These are phyloP conservation scores for Torymus texanus DNA, from an alignment of 2,888 invertebrate species.

Conservation along the genomic window DNA sequence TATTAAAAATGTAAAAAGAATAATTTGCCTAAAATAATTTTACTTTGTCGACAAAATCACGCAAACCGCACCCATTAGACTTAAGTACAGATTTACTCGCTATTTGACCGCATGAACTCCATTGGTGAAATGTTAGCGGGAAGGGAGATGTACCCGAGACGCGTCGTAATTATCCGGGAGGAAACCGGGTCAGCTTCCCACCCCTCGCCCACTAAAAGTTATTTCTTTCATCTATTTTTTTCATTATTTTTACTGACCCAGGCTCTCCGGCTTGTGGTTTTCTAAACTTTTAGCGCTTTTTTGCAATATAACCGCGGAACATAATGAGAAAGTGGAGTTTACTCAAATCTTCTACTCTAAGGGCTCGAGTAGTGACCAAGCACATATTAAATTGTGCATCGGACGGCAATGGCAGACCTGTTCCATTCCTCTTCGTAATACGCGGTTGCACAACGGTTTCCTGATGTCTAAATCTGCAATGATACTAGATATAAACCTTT, in stretches of 20 bases:
- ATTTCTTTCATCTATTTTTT: constrained; percentile 41
- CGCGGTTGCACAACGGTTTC: too few species aligned
- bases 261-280: neutral
- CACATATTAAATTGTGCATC: constrained; percentile 33
- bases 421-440: too few species aligned
- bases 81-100: constrained; percentile 43
- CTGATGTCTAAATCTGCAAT: too few species aligned
- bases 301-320: neutral
- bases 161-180: constrained; percentile 58
- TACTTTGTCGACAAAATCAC: constrained; percentile 39
- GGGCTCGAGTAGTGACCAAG: constrained; percentile 31
- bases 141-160: neutral
- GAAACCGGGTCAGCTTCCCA: constrained; percentile 59
- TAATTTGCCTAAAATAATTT: constrained; percentile 20
- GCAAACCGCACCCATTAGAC: constrained; percentile 28
- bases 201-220: constrained; percentile 30
- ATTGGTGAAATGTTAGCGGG: constrained; percentile 58
- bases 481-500: too few species aligned
- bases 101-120: constrained; percentile 53
- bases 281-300: neutral
- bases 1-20: constrained; percentile 5
- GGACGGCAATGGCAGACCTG: too few species aligned
- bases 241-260: neutral
- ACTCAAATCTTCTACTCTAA: constrained; percentile 35
- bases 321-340: constrained; percentile 56